Conservation (phyloP, 2,888 invertebrate species). For the Frankliniella intonsa region DNA sequence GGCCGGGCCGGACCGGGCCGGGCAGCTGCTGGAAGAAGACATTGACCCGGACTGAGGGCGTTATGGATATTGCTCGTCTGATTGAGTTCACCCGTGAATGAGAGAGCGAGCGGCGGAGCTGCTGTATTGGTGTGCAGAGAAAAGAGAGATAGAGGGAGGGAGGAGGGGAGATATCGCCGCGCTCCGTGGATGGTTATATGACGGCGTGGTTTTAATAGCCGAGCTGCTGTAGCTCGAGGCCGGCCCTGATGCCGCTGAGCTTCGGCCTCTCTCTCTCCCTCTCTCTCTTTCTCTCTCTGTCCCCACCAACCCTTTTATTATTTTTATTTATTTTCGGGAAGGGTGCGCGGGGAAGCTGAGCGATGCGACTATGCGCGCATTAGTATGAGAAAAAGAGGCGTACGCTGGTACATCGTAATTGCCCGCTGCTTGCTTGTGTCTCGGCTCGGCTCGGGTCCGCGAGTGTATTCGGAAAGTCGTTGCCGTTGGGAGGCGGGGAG, state of each 20-base stretch:
- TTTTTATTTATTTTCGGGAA: not conserved
- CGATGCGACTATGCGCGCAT: not conserved
- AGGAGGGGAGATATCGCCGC: no score
- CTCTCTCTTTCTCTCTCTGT: not conserved
- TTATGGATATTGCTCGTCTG: constrained; percentile 10
- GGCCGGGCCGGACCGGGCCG: not conserved
- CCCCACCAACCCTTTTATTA: not conserved
- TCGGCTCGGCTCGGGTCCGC: not conserved
- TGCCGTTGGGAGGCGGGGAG: no score
- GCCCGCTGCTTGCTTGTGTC: not conserved
- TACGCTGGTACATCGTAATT: not conserved
- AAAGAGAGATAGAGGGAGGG: no score
- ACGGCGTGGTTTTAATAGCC: no score
- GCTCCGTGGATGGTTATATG: no score
- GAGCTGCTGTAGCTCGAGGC: no score
- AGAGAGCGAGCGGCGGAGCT: no score
- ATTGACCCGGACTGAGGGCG: not conserved
- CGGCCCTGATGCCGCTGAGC: no score
- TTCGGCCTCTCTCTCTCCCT: not conserved
- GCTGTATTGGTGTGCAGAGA: no score
- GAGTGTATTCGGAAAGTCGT: no score
- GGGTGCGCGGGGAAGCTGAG: not conserved
- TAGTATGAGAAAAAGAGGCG: not conserved
- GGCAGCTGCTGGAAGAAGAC: not conserved
- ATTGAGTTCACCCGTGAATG: not conserved